A percentile compares a stretch with the other conserved stretches of the same genome.
Conservation (phyloP, 2,888 invertebrate species). For the Agrilus biguttatus region DNA sequence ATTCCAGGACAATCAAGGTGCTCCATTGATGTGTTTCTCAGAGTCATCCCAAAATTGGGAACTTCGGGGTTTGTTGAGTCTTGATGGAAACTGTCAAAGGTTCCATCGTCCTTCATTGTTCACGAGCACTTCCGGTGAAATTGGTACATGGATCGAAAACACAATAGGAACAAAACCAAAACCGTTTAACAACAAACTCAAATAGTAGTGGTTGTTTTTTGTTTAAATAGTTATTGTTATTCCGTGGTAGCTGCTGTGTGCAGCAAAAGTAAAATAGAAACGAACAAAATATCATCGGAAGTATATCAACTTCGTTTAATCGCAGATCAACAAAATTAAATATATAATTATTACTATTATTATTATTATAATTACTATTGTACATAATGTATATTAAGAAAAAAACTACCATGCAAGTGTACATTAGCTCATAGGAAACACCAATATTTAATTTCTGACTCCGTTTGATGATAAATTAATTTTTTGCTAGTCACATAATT, state of each 20-base stretch:
- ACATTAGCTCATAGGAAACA: not conserved
- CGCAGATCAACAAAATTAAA: slow-evolving; percentile 3
- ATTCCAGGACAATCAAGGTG: slow-evolving; percentile 49
- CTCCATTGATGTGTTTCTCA: slow-evolving; percentile 46
- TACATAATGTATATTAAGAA: not conserved
- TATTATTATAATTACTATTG: slow-evolving; percentile 1
- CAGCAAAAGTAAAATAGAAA: not conserved
- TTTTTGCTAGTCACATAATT: slow-evolving; percentile 16
- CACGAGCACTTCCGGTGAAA: slow-evolving; percentile 28
- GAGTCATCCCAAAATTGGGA: slow-evolving; percentile 39
- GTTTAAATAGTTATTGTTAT: not conserved
- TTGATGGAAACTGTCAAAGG: slow-evolving; percentile 44
- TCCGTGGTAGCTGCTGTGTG: not conserved
- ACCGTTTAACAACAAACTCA: slow-evolving; percentile 7
- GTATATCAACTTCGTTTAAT: not conserved
- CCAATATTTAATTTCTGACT: slow-evolving; percentile 5
- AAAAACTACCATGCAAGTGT: slow-evolving; percentile 1
- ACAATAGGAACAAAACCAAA: slow-evolving; percentile 24
- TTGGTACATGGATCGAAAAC: slow-evolving; percentile 30
- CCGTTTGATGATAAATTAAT: slow-evolving; percentile 7
- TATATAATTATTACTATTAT: slow-evolving; percentile 5
- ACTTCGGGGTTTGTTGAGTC: slow-evolving; percentile 43
- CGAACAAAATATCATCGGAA: slow-evolving; percentile 1
- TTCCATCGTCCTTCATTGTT: slow-evolving; percentile 43
- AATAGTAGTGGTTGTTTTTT: slow-evolving; percentile 7